Base-by-base conservation (phyloP, 2,888 invertebrate species). In the Blastobasis lacticolella region DNA sequence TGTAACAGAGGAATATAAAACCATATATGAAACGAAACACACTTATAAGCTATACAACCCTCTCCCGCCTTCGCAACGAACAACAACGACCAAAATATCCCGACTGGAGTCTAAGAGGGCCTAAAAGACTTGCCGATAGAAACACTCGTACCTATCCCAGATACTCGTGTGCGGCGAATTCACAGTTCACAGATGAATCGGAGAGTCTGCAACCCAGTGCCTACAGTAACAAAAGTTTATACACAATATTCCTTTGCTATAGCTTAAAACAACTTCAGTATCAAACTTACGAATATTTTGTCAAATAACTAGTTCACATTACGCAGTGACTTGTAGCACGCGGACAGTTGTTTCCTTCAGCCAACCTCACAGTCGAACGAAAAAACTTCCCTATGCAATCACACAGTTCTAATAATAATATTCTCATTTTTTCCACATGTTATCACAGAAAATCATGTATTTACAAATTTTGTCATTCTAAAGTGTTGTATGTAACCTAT, bases 401-500 rank as follows among this genome's bases (percentile, higher is more conserved):
- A 88, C 87, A 82, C 88, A 81, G 81, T 82, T 81, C 82, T 87
- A 87, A 81, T 84, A 75, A 79, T 82, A 79, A 78, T 76, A 74
- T 76, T 67, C 75, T 78, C 80, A 82, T 81, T 81, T 81, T 49
- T 81, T 77, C 71, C 75, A 67, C 82, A 84, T 88, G 86, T 88
- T 89, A 89, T 89, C 89, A 89, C 89, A 89, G 89, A 89, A 89
- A 89, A 89, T 87, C 77, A 89, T 89, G 85, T 89, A 89, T 89
- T 84, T 89, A 89, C 89, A 89, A 52, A 87, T 84, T 88, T 88
- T 83, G 84, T 84, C 87, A 74, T 77, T 81, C 81, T 79, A 80
- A 76, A 75, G 78, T 84, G 79, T 75, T 75, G 79, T 82, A 84
- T 81, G 75, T 78, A 75, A 67, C 75, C 75, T 78, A 80, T 73